Evolutionary conservation across 2,888 invertebrate species (phyloP).

Genomic region (Ormyrus thymus): DNA sequence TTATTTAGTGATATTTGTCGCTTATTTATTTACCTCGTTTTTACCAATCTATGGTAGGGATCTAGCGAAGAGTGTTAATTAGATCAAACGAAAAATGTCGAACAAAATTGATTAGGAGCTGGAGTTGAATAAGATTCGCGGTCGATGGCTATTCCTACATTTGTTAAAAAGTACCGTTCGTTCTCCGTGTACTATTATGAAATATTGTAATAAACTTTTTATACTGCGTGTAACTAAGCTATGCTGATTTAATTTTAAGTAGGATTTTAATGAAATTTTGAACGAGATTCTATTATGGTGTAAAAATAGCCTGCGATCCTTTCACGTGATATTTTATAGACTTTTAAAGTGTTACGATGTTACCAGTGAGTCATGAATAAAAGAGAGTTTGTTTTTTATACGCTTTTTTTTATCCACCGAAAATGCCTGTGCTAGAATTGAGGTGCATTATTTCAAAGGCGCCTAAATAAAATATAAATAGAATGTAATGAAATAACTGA

Average conservation of each 20-base stretch:
- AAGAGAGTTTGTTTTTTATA: slow-evolving; percentile 51
- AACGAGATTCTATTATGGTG: slow-evolving; percentile 54
- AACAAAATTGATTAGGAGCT: slow-evolving; percentile 39
- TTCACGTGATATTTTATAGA: slow-evolving; percentile 58
- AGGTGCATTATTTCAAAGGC: slow-evolving; percentile 64
- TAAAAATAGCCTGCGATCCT: slow-evolving; percentile 52
- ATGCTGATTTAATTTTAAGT: slow-evolving; percentile 55
- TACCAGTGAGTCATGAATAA: slow-evolving; percentile 55
- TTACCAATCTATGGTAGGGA: slow-evolving; percentile 56
- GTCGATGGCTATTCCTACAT: slow-evolving; percentile 29
- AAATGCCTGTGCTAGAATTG: slow-evolving; percentile 56
- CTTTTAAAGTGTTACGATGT: slow-evolving; percentile 56
- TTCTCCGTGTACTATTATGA: slow-evolving; percentile 35
- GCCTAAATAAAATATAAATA: slow-evolving; percentile 62
- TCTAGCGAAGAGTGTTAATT: slow-evolving; percentile 50
- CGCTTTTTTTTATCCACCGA: slow-evolving; percentile 56
- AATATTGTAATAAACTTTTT: slow-evolving; percentile 55
- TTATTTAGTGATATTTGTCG: slow-evolving; percentile 61
- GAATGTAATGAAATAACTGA: slow-evolving; percentile 60
- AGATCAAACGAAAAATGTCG: slow-evolving; percentile 20
- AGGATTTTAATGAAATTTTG: slow-evolving; percentile 54
- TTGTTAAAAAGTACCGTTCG: slow-evolving; percentile 49
- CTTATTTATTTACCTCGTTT: slow-evolving; percentile 57
- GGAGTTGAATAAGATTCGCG: slow-evolving; percentile 42
- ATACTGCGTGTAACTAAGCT: slow-evolving; percentile 53